Percentiles rank a stretch among this genome's conserved stretches.
Evolutionary conservation across 2,888 invertebrate species (phyloP).

Genomic region (Eupithecia dodoneata): DNA sequence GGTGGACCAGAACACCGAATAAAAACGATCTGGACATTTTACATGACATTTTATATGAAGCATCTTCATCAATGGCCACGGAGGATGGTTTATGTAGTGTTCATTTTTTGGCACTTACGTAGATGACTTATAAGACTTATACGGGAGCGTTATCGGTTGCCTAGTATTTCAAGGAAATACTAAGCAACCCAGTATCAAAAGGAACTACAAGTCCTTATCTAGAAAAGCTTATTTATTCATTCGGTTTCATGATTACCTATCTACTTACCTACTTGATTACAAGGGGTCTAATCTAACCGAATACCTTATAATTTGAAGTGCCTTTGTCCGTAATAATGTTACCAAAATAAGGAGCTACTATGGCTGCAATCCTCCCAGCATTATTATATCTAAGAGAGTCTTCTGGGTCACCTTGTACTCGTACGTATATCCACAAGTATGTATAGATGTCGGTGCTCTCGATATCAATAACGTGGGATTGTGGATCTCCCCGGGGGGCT

Average conservation of each 20-base stretch:
- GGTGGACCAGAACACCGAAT: background rate
- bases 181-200: too few species aligned
- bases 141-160: too few species aligned
- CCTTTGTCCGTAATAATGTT: background rate
- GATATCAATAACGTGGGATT: slow-evolving; percentile 8
- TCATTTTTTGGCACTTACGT: too few species aligned
- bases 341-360: background rate
- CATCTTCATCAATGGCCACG: too few species aligned
- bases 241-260: too few species aligned
- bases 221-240: background rate
- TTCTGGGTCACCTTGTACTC: background rate
- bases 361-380: background rate
- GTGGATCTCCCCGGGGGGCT: background rate
- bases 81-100: too few species aligned
- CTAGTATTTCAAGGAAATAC: background rate
- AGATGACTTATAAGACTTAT: too few species aligned
- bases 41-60: background rate
- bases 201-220: background rate
- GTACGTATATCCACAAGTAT: background rate
- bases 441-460: background rate
- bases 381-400: background rate
- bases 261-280: too few species aligned
- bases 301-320: background rate
- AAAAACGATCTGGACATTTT: background rate
- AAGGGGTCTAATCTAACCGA: background rate